phyloP scores from a whole-genome alignment of 2,113 vertebrate genomes.

The Maccullochella peelii region DNA sequence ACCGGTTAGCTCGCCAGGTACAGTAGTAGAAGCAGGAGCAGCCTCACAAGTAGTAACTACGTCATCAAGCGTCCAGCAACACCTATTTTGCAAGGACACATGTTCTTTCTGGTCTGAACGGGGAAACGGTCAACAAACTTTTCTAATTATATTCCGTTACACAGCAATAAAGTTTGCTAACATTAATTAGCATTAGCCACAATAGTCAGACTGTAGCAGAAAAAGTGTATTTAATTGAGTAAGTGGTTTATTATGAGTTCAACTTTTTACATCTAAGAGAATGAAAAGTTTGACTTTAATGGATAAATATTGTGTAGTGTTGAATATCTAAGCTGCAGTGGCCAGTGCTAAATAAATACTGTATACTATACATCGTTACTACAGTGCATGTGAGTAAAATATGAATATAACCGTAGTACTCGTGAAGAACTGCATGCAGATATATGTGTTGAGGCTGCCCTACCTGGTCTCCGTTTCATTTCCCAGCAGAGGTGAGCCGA shows the following conservation, averaged over 20 bases:
- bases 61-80: neutral
- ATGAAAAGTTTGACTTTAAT: too few relatives aligned
- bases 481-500: constrained; percentile 86
- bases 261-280: too few relatives aligned
- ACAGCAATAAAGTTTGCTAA: too few relatives aligned
- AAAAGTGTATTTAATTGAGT: too few relatives aligned
- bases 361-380: too few relatives aligned
- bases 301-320: too few relatives aligned
- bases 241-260: too few relatives aligned
- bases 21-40: neutral
- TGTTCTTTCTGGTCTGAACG: too few relatives aligned
- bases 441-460: neutral
- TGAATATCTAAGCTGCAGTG: too few relatives aligned
- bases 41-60: neutral
- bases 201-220: neutral
- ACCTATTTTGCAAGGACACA: neutral
- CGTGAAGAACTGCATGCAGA: neutral
- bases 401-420: neutral
- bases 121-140: neutral
- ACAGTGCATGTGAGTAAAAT: too few relatives aligned
- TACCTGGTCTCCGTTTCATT: constrained; percentile 95
- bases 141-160: too few relatives aligned
- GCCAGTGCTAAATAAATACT: too few relatives aligned
- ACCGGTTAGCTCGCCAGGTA: neutral
- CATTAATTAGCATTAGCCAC: neutral